These are phyloP conservation scores for Cantharis flavilabris DNA, from an alignment of 2,888 invertebrate genomes.

Conservation along the genomic window DNA sequence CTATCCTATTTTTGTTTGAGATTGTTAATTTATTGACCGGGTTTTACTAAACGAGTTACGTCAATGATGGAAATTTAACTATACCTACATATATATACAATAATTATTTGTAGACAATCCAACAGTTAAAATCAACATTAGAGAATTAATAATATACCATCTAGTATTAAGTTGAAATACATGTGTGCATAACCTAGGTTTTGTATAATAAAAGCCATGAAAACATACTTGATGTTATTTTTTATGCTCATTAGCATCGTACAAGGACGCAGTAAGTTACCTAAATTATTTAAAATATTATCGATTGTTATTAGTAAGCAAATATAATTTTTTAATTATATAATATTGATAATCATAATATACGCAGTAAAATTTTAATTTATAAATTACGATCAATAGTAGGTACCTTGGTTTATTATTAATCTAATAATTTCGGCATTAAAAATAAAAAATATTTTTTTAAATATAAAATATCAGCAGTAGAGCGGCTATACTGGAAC, in stretches of 20 bases:
- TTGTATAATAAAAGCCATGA: background rate
- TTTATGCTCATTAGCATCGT: background rate
- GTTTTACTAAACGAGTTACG: background rate
- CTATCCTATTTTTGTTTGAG: background rate
- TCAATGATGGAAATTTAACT: background rate
- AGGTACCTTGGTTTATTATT: no score
- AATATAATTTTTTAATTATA: background rate
- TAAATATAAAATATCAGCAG: no score
- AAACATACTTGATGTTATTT: background rate
- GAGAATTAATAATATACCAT: background rate
- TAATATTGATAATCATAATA: no score
- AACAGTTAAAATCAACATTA: background rate
- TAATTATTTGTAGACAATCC: background rate
- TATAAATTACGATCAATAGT: no score
- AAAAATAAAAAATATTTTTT: no score
- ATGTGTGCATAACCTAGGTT: background rate
- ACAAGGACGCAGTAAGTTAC: background rate
- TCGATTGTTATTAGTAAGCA: background rate
- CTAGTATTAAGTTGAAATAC: background rate
- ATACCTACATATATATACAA: background rate
- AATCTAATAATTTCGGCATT: no score
- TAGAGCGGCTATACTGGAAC: no score
- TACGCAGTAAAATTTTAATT: no score
- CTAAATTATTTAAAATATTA: background rate
- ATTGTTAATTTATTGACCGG: background rate